Conservation (phyloP, 2,113 vertebrate species). For the Actinemys pallida region DNA sequence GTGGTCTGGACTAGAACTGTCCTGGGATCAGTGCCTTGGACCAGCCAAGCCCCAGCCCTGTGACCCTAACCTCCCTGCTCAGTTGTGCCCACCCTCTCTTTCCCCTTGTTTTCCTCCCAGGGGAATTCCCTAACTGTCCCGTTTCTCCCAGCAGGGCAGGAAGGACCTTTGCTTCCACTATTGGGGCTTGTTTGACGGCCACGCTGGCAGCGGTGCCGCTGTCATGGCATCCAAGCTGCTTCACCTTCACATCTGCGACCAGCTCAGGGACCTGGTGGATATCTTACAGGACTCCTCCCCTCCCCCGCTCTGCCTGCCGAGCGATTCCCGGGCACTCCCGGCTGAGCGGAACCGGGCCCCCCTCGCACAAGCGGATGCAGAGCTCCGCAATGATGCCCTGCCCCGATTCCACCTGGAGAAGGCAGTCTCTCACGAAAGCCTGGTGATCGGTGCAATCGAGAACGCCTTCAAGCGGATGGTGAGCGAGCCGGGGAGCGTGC, state of each 20-base stretch:
- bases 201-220: conserved; percentile 92
- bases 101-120: neutral
- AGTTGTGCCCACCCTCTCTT: fast-evolving
- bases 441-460: conserved; percentile 96
- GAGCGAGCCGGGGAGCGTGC: conserved; percentile 53
- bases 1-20: neutral
- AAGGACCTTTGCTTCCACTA: conserved; percentile 90
- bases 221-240: conserved; percentile 91
- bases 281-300: conserved; percentile 87
- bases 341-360: conserved; percentile 51
- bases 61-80: neutral
- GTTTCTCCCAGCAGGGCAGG: conserved; percentile 72
- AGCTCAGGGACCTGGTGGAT: conserved; percentile 90
- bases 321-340: conserved; percentile 54
- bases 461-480: conserved; percentile 97
- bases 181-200: conserved; percentile 96
- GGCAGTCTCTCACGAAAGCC: conserved; percentile 89
- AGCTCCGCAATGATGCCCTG: conserved; percentile 74
- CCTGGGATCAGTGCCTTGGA: neutral
- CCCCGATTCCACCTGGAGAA: conserved; percentile 94
- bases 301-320: conserved; percentile 86
- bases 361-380: conserved; percentile 67
- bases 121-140: neutral
- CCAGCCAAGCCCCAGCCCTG: neutral
- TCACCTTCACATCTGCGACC: conserved; percentile 90